Evolutionary conservation across 2,888 invertebrate species (phyloP).

Genomic region (Scaptomyza cyrtandrae): DNA sequence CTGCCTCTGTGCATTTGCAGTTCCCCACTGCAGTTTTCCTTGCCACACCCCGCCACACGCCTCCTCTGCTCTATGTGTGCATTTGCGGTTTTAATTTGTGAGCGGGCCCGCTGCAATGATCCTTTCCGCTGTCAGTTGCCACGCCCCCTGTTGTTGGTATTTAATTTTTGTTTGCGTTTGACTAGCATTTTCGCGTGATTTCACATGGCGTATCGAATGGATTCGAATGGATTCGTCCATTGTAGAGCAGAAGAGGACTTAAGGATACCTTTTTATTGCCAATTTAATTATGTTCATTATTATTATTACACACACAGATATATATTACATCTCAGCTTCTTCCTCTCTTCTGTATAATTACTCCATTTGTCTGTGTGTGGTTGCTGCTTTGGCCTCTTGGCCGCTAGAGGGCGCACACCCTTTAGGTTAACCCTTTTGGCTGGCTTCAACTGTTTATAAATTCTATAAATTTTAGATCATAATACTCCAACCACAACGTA

Average conservation of each 20-base stretch:
- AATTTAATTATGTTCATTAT: slow-evolving; percentile 58
- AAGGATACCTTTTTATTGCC: slow-evolving; percentile 11
- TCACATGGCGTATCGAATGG: slow-evolving; percentile 57
- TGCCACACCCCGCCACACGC: slow-evolving; percentile 17
- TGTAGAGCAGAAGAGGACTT: neutral
- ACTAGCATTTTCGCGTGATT: slow-evolving; percentile 62
- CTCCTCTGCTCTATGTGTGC: slow-evolving; percentile 43
- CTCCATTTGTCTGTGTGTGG: slow-evolving; percentile 11
- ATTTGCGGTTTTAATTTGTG: slow-evolving; percentile 75
- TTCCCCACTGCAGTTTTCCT: neutral
- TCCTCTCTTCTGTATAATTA: neutral
- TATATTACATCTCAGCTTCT: neutral
- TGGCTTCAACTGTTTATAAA: slow-evolving; percentile 63
- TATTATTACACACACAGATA: neutral
- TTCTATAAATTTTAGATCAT: slow-evolving; percentile 79
- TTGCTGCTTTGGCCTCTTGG: slow-evolving; percentile 39
- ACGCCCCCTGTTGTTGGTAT: slow-evolving; percentile 28
- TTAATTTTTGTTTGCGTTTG: slow-evolving; percentile 21
- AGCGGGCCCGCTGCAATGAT: slow-evolving; percentile 47
- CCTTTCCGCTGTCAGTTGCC: slow-evolving; percentile 37
- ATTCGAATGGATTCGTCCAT: neutral
- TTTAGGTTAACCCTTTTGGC: slow-evolving; percentile 60
- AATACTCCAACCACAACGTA: slow-evolving; percentile 49
- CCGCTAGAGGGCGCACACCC: slow-evolving; percentile 42
- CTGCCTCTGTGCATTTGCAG: neutral